These are phyloP conservation scores for Amazonetta brasiliensis DNA, from an alignment of 2,797 vertebrate species.

Conservation along the genomic window DNA sequence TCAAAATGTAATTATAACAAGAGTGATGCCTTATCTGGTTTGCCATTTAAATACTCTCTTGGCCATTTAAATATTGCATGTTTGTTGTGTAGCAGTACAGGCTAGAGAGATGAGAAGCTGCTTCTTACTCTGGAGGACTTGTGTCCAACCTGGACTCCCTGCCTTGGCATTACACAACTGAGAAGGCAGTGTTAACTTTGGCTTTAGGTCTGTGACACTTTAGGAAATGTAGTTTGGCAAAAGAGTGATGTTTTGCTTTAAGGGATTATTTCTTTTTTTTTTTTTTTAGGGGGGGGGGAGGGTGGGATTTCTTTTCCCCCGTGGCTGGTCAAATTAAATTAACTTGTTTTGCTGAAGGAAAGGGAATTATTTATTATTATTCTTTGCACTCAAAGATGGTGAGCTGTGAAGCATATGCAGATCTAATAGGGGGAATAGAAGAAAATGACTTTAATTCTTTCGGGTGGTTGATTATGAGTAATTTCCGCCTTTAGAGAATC, in stretches of 20 bases:
- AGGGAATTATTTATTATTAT: slow-evolving; percentile 42
- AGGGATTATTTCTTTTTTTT: slow-evolving; percentile 43
- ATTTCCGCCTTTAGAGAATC: slow-evolving; percentile 10
- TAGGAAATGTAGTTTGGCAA: slow-evolving; percentile 39
- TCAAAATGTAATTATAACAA: slow-evolving; percentile 53
- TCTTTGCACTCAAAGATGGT: slow-evolving; percentile 22
- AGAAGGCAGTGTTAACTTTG: slow-evolving; percentile 32
- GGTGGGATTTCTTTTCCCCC: neutral
- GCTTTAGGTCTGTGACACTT: slow-evolving; percentile 16
- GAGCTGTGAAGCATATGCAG: slow-evolving; percentile 29
- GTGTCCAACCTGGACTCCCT: slow-evolving; percentile 11
- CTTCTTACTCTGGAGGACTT: neutral
- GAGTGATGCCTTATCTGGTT: slow-evolving; percentile 23
- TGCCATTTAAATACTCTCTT: slow-evolving; percentile 47
- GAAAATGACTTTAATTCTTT: slow-evolving; percentile 16
- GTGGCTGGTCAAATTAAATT: slow-evolving; percentile 57
- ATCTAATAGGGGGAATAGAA: slow-evolving; percentile 41
- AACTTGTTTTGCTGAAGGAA: slow-evolving; percentile 59
- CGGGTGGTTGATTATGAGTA: neutral
- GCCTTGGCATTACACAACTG: neutral
- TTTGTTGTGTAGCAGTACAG: neutral
- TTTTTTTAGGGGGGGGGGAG: no score
- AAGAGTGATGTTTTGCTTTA: slow-evolving; percentile 59
- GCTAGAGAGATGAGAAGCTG: neutral
- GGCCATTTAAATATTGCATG: slow-evolving; percentile 42